Evolutionary conservation across 1,140 invertebrate genomes (phyloP).

Genomic region (Drosophila ironensis): DNA sequence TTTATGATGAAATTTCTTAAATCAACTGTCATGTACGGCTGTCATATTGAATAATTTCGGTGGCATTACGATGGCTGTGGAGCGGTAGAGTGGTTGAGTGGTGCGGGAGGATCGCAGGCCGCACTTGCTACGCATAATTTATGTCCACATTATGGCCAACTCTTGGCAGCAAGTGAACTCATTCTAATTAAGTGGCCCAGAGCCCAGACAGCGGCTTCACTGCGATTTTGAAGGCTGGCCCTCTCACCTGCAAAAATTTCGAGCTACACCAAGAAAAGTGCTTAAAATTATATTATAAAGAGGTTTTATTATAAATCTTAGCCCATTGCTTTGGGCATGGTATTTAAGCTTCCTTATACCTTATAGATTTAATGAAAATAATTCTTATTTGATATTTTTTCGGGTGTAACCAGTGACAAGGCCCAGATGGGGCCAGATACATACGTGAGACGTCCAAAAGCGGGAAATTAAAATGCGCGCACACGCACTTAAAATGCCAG

Average conservation of each 20-base stretch:
- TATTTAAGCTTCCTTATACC: too few species aligned
- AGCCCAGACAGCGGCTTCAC: too few species aligned
- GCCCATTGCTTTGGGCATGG: too few species aligned
- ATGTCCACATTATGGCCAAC: slow-evolving; percentile 54
- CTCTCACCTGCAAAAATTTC: too few species aligned
- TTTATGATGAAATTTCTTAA: slow-evolving; percentile 79
- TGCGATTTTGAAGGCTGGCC: too few species aligned
- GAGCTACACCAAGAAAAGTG: too few species aligned
- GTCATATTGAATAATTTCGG: slow-evolving; percentile 78
- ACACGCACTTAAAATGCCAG: slow-evolving; percentile 65
- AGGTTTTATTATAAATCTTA: too few species aligned
- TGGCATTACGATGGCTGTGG: slow-evolving; percentile 35
- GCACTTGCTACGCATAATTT: slow-evolving; percentile 76
- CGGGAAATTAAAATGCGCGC: slow-evolving; percentile 53
- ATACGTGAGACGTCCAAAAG: slow-evolving; percentile 41
- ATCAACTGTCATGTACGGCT: slow-evolving; percentile 76
- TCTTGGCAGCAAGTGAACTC: slow-evolving; percentile 60
- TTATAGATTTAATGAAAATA: neutral
- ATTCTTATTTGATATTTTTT: neutral
- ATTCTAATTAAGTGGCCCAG: slow-evolving; percentile 72
- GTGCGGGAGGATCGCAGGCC: slow-evolving; percentile 8
- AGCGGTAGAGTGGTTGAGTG: neutral
- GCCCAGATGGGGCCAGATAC: slow-evolving; percentile 43
- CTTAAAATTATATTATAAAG: too few species aligned
- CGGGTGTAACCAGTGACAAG: neutral